These are phyloP conservation scores for Gadus chalcogrammus DNA, from an alignment of 2,113 vertebrate genomes.

Conservation along the genomic window DNA sequence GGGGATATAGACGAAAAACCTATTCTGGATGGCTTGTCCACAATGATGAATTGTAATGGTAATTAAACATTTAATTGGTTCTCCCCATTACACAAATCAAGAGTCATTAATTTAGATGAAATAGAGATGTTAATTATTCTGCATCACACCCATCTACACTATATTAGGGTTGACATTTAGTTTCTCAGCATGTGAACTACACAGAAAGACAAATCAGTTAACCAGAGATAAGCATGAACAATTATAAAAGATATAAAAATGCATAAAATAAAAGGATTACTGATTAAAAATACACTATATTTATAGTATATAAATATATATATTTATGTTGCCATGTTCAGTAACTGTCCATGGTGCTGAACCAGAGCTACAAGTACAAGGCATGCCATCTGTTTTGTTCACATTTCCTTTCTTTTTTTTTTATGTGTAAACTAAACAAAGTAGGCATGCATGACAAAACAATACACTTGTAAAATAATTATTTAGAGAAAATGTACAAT, in stretches of 20 bases:
- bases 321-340: not conserved
- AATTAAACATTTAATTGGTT: slow-evolving; percentile 52
- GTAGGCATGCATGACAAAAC: not conserved
- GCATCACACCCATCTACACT: slow-evolving; percentile 21
- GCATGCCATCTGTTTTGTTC: too few species aligned
- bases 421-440: not conserved
- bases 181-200: not conserved
- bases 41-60: slow-evolving; percentile 47
- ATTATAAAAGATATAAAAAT: too few species aligned
- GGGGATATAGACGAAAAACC: slow-evolving; percentile 36
- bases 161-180: slow-evolving; percentile 1
- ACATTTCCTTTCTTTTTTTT: not conserved
- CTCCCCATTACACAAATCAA: slow-evolving; percentile 42
- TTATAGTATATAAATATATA: too few species aligned
- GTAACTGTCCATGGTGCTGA: slow-evolving; percentile 59
- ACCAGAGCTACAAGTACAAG: not conserved
- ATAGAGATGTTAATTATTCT: slow-evolving; percentile 27
- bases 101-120: slow-evolving; percentile 39
- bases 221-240: not conserved
- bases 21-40: slow-evolving; percentile 36
- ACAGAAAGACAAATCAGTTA: not conserved
- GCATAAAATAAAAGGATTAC: not conserved
- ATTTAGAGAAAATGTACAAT: too few species aligned
- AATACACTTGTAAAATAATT: too few species aligned
- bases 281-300: not conserved